Conservation (phyloP, 2,113 vertebrate genomes). For the Oncorhynchus nerka region DNA sequence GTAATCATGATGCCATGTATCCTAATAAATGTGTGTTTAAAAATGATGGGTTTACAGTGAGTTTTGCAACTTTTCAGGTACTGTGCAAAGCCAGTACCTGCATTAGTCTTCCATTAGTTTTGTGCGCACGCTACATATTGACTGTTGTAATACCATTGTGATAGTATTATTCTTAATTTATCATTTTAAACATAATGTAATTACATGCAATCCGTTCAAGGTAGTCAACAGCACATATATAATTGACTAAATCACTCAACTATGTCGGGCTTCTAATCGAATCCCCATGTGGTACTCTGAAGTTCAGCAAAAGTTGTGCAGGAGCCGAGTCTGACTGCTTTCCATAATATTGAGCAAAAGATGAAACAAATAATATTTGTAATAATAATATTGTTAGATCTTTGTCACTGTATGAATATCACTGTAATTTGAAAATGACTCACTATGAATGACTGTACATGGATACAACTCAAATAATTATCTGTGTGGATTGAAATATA, state of each 20-base stretch:
- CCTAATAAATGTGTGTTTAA: too few relatives aligned
- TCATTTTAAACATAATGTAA: not conserved
- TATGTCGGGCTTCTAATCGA: not conserved
- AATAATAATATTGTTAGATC: too few relatives aligned
- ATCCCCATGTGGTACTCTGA: not conserved
- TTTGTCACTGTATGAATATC: too few relatives aligned
- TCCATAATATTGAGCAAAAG: not conserved
- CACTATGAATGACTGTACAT: too few relatives aligned
- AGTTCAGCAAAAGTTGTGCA: conserved; percentile 16
- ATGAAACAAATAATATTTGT: too few relatives aligned
- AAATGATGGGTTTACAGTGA: not conserved
- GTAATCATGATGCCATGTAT: too few relatives aligned
- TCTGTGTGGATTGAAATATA: too few relatives aligned
- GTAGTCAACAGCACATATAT: not conserved
- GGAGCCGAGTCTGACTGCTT: not conserved
- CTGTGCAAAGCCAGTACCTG: not conserved
- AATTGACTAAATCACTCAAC: not conserved
- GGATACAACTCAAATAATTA: too few relatives aligned
- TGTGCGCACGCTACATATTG: not conserved
- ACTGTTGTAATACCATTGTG: not conserved
- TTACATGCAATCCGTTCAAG: not conserved
- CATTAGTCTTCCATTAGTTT: not conserved
- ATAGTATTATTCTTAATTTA: not conserved
- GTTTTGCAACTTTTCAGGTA: not conserved
- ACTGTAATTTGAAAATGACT: too few relatives aligned